Evolutionary conservation across 2,113 vertebrate genomes (phyloP).

Genomic region (Psammodynastes pulverulentus): DNA sequence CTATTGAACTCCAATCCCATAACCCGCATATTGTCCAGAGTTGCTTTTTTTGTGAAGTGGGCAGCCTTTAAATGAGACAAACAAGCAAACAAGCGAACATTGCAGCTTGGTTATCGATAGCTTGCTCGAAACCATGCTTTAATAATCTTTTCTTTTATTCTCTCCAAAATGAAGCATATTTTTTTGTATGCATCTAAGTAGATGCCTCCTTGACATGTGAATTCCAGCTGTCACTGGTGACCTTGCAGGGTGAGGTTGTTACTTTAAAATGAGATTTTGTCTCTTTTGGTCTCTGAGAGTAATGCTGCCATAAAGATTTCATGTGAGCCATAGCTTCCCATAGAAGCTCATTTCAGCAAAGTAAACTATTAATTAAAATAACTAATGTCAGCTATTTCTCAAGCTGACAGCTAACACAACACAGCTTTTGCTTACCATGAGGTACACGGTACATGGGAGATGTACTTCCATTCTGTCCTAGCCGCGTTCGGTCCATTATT

Average conservation of each 20-base stretch:
- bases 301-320: conserved; percentile 73
- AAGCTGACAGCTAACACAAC: conserved; percentile 75
- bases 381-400: conserved; percentile 79
- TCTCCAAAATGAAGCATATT: conserved; percentile 63
- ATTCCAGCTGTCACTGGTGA: conserved; percentile 73
- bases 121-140: neutral
- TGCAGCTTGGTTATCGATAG: neutral
- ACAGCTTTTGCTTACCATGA: conserved; percentile 74
- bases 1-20: neutral
- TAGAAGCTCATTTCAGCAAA: conserved; percentile 78
- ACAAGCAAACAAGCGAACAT: neutral
- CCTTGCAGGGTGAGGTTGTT: conserved; percentile 74
- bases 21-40: neutral
- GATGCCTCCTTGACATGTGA: conserved; percentile 78
- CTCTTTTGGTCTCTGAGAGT: conserved; percentile 73
- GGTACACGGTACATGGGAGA: conserved; percentile 62
- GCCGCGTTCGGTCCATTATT: conserved; percentile 62
- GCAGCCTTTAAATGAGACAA: neutral
- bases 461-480: conserved; percentile 67
- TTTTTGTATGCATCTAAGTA: conserved; percentile 66
- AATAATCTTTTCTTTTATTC: neutral
- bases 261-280: conserved; percentile 74
- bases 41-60: neutral
- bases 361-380: conserved; percentile 84
- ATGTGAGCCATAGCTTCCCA: conserved; percentile 68